Evolutionary conservation across 2,888 invertebrate genomes (phyloP).

Genomic region (Leucoma salicis): DNA sequence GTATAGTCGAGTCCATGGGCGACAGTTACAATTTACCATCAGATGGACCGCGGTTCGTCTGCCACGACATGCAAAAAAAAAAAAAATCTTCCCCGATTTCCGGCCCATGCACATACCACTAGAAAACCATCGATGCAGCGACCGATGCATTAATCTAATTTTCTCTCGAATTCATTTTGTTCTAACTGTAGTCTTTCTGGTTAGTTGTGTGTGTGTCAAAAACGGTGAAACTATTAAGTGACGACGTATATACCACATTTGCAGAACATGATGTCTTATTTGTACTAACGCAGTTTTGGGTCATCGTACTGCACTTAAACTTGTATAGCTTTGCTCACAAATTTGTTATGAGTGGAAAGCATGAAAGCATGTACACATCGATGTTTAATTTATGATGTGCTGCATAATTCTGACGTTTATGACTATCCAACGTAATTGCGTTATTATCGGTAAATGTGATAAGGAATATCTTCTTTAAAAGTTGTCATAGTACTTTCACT

Average conservation of each 20-base stretch:
- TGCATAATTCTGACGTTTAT: conserved; percentile 26
- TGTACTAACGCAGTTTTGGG: too few relatives aligned
- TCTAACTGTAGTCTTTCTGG: conserved; percentile 42
- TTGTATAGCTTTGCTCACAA: conserved; percentile 47
- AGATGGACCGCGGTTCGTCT: too few relatives aligned
- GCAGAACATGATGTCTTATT: too few relatives aligned
- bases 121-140: too few relatives aligned
- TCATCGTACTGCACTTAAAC: too few relatives aligned
- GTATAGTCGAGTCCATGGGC: too few relatives aligned
- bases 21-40: too few relatives aligned
- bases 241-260: too few relatives aligned
- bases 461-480: conserved; percentile 23
- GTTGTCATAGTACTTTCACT: conserved; percentile 33
- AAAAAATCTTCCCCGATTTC: too few relatives aligned
- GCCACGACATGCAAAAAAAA: too few relatives aligned
- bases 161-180: conserved; percentile 60
- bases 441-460: conserved; percentile 28
- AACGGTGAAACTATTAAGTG: conserved; percentile 60
- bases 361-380: too few relatives aligned
- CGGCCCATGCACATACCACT: too few relatives aligned
- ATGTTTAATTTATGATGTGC: conserved; percentile 32
- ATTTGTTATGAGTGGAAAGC: conserved; percentile 38
- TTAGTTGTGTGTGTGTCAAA: conserved; percentile 40
- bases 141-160: conserved; percentile 49
- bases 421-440: conserved; percentile 31